These are phyloP conservation scores for Acheta domesticus DNA, from an alignment of 2,888 invertebrate genomes.

Conservation along the genomic window DNA sequence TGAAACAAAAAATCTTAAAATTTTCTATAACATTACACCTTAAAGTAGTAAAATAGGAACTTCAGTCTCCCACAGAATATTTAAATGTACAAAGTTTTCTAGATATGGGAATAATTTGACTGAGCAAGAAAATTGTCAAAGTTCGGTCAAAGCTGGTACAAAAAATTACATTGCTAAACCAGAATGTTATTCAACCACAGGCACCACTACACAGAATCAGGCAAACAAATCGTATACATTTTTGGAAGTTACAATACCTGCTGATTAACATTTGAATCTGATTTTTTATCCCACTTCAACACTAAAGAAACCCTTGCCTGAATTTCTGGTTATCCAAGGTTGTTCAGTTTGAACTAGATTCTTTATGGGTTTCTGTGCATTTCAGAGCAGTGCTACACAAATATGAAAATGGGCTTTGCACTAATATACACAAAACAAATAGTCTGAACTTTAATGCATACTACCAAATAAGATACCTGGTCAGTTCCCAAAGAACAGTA, in stretches of 20 bases:
- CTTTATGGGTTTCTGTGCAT: too few species aligned
- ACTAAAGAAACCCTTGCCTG: too few species aligned
- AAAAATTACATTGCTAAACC: neutral
- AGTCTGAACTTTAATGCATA: too few species aligned
- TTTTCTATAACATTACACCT: neutral
- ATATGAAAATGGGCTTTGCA: too few species aligned
- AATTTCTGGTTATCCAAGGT: too few species aligned
- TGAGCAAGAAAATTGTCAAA: neutral
- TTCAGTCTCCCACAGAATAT: neutral
- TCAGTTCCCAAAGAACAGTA: too few species aligned
- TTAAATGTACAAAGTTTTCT: neutral
- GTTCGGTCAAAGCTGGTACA: neutral
- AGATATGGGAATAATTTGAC: neutral
- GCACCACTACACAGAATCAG: neutral
- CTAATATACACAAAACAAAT: too few species aligned
- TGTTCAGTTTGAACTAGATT: too few species aligned
- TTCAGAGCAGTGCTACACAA: too few species aligned
- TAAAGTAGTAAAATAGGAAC: constrained; percentile 7
- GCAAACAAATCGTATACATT: constrained; percentile 18
- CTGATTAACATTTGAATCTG: too few species aligned
- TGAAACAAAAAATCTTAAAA: constrained; percentile 7
- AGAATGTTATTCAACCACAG: neutral
- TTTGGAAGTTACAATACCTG: neutral
- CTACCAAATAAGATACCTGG: too few species aligned
- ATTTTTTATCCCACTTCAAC: too few species aligned